phyloP scores from a whole-genome alignment of 1,140 invertebrate species.

The Meloidogyne chitwoodi region DNA sequence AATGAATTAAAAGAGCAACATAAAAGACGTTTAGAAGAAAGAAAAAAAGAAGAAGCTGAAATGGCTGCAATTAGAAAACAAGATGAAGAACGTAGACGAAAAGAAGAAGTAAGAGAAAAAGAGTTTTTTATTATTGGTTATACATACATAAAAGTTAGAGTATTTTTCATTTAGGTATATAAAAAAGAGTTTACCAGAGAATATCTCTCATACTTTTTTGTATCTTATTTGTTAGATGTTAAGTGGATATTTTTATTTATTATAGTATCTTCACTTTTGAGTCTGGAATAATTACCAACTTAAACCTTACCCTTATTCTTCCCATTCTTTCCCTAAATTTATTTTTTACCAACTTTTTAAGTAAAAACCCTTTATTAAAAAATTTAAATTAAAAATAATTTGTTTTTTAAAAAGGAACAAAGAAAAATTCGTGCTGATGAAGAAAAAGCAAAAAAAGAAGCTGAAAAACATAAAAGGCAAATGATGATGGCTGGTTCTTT shows the following conservation, averaged over 20 bases:
- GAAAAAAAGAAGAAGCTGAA: conserved; percentile 54
- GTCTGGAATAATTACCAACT: no score
- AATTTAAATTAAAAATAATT: not conserved
- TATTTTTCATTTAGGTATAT: no score
- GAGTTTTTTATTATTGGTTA: no score
- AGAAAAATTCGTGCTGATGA: conserved; percentile 33
- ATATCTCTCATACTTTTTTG: no score
- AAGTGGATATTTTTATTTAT: no score
- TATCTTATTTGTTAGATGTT: no score
- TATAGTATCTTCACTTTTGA: no score
- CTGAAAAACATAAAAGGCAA: conserved; percentile 54
- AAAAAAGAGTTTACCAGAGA: no score
- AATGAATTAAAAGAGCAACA: conserved; percentile 53
- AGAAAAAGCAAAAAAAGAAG: conserved; percentile 49
- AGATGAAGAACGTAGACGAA: conserved; percentile 41
- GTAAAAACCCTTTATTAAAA: not conserved
- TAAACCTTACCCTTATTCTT: no score
- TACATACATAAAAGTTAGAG: no score
- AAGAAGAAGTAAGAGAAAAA: conserved; percentile 35
- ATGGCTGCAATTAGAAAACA: conserved; percentile 49
- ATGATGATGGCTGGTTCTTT: conserved; percentile 45
- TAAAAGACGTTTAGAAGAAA: conserved; percentile 42
- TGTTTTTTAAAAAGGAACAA: conserved; percentile 21
- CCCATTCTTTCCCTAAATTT: no score
- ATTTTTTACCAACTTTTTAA: no score